These are phyloP conservation scores for Rhineura floridana DNA, from an alignment of 2,113 vertebrate genomes.

Conservation along the genomic window DNA sequence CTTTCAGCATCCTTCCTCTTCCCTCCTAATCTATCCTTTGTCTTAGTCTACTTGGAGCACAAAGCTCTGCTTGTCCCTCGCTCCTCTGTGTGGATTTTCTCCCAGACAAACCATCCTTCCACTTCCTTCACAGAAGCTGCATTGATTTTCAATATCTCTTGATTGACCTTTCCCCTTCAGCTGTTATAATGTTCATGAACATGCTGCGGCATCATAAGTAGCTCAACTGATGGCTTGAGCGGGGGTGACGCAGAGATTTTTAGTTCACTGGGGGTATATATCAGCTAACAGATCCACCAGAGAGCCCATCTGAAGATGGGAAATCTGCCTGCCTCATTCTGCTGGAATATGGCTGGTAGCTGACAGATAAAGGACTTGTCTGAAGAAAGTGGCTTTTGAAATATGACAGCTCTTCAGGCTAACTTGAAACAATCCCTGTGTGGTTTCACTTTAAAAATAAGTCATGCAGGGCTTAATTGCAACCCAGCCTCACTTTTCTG, in stretches of 20 bases:
- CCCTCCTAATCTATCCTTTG: not conserved
- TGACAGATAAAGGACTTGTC: not conserved
- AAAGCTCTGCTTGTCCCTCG: not conserved
- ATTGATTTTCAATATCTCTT: not conserved
- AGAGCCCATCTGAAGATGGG: not conserved
- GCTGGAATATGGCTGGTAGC: slow-evolving; percentile 2
- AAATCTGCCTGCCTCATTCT: not conserved
- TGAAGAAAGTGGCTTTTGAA: not conserved
- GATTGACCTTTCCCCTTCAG: not conserved
- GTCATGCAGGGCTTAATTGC: not conserved
- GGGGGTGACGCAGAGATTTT: not conserved
- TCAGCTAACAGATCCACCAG: not conserved
- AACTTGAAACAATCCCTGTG: not conserved
- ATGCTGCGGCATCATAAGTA: not conserved
- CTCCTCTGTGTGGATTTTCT: not conserved
- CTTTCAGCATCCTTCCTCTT: not conserved
- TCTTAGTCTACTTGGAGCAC: not conserved
- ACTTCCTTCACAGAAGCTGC: not conserved
- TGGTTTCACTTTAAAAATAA: not conserved
- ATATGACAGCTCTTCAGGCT: not conserved
- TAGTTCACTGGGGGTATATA: not conserved
- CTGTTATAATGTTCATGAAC: not conserved
- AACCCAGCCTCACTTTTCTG: not conserved
- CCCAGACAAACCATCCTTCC: not conserved
- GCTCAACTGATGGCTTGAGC: not conserved